These are phyloP conservation scores for Rhagologus leucostigma DNA, from an alignment of 2,113 vertebrate species.

Conservation along the genomic window DNA sequence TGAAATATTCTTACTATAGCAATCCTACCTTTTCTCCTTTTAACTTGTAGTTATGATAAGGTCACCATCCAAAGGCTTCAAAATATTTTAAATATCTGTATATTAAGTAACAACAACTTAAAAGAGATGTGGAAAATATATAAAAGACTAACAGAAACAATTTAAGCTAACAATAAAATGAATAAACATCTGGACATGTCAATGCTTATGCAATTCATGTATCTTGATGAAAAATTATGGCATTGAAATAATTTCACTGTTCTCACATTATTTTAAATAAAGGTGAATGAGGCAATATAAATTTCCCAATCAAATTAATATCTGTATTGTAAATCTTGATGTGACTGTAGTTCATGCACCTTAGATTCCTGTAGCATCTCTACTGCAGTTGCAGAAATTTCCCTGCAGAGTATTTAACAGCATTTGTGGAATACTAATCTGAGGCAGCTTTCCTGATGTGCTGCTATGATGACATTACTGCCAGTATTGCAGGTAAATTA, in stretches of 20 bases:
- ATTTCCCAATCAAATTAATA: background rate
- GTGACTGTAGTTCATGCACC: background rate
- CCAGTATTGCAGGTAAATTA: background rate
- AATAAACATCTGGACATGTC: background rate
- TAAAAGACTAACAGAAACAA: background rate
- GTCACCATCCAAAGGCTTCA: background rate
- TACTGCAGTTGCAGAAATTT: background rate
- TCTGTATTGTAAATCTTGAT: background rate
- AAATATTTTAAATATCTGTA: background rate
- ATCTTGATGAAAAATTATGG: background rate
- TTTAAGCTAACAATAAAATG: background rate
- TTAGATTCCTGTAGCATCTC: background rate
- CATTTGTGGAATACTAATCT: background rate
- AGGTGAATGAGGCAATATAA: background rate
- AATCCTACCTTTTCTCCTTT: background rate
- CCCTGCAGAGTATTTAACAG: background rate
- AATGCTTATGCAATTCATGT: background rate
- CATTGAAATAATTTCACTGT: background rate
- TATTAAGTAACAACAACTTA: background rate
- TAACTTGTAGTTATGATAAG: background rate
- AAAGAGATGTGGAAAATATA: background rate
- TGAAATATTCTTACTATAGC: background rate
- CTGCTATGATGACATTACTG: background rate
- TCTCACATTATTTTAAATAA: background rate
- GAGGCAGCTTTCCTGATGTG: background rate